Conservation (phyloP, 2,113 vertebrate genomes). For the Calcarius ornatus region DNA sequence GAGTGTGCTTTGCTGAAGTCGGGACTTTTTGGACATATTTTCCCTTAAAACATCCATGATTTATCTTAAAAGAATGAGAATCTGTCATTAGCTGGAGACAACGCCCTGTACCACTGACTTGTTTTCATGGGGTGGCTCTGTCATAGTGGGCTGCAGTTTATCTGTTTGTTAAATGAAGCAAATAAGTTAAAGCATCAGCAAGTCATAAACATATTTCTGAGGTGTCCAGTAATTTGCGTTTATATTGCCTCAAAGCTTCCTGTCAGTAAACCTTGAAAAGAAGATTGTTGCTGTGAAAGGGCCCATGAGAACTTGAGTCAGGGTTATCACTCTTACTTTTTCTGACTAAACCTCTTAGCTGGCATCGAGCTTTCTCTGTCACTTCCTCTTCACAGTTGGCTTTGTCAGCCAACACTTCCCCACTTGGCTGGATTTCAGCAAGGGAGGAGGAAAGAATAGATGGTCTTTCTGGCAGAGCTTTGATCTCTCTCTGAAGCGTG, state of each 20-base stretch:
- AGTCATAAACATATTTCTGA: not conserved
- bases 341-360: not conserved
- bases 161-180: not conserved
- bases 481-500: constrained; percentile 19
- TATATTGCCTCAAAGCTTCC: not conserved
- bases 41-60: constrained; percentile 17
- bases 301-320: not conserved
- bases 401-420: constrained; percentile 15
- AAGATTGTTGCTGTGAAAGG: not conserved
- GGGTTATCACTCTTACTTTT: not conserved
- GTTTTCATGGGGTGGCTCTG: not conserved
- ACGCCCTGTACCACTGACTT: constrained; percentile 16
- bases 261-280: not conserved
- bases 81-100: not conserved
- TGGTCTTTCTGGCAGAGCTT: constrained; percentile 20
- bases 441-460: constrained; percentile 12
- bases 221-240: not conserved
- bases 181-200: not conserved
- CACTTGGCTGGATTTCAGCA: constrained; percentile 23
- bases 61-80: constrained; percentile 37
- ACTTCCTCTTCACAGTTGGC: not conserved
- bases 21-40: not conserved
- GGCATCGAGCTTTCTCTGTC: not conserved
- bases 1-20: constrained; percentile 4
- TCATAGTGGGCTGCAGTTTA: not conserved